phyloP scores from a whole-genome alignment of 2,888 invertebrate genomes.

The Gymnocheta viridis region DNA sequence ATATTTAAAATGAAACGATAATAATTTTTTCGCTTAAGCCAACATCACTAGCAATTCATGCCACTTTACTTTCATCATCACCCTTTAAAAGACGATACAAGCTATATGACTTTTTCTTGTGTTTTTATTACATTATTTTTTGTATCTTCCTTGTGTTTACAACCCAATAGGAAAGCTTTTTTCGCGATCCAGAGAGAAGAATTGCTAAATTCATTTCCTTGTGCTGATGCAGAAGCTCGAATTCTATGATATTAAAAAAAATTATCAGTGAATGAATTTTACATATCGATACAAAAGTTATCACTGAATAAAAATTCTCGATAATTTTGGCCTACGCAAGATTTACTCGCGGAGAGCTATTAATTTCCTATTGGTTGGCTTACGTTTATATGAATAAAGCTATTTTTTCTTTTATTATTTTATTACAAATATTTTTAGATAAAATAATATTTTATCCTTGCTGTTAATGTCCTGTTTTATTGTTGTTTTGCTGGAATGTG shows the following conservation, averaged over 20 bases:
- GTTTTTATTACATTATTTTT: background rate
- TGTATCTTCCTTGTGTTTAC: background rate
- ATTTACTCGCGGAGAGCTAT: too few relatives aligned
- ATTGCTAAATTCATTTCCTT: too few relatives aligned
- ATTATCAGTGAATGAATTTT: too few relatives aligned
- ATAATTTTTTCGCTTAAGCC: constrained; percentile 3
- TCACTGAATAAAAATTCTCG: background rate
- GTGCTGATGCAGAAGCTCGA: too few relatives aligned
- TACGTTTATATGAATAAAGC: background rate
- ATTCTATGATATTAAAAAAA: too few relatives aligned
- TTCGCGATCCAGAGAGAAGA: too few relatives aligned
- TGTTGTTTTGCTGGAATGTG: constrained; percentile 33
- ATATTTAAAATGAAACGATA: background rate
- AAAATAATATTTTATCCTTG: constrained; percentile 32
- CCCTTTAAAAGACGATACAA: background rate
- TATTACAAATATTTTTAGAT: constrained; percentile 22
- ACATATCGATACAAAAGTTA: background rate
- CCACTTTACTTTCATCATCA: background rate
- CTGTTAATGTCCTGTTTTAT: constrained; percentile 13
- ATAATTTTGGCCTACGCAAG: too few relatives aligned
- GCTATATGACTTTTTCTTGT: background rate
- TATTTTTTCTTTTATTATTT: constrained; percentile 6
- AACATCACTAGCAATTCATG: background rate
- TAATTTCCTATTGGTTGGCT: background rate
- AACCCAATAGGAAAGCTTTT: background rate